These are phyloP conservation scores for Callipepla squamata DNA, from an alignment of 2,113 vertebrate species.

Conservation along the genomic window DNA sequence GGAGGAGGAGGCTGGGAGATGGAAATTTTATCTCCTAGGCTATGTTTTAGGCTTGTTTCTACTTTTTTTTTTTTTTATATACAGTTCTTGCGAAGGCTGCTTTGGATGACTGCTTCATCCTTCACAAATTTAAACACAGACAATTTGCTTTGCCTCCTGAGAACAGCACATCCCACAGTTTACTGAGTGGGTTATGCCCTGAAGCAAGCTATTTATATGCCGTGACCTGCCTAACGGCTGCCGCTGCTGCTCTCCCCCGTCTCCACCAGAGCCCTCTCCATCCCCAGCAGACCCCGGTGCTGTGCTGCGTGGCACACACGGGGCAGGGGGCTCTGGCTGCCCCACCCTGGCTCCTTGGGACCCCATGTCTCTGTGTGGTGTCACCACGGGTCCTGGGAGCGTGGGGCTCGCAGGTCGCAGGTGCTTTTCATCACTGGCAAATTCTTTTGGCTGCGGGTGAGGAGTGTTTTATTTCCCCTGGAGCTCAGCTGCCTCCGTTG, in stretches of 20 bases:
- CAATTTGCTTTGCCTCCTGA: constrained; percentile 63
- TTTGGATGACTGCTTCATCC: constrained; percentile 25
- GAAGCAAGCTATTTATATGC: constrained; percentile 4
- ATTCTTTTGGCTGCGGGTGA: background rate
- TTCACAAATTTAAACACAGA: constrained; percentile 42
- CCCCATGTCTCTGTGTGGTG: too few species aligned
- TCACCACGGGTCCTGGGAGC: background rate
- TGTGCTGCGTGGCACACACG: too few species aligned
- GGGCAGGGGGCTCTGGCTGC: background rate
- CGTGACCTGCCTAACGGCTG: background rate
- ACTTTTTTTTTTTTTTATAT: background rate
- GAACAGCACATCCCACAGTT: constrained; percentile 19
- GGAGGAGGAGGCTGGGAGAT: constrained; percentile 9
- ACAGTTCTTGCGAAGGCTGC: background rate
- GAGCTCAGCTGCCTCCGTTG: background rate
- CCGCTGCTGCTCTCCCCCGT: background rate
- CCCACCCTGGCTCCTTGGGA: background rate
- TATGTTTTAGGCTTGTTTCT: constrained; percentile 40
- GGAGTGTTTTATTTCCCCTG: background rate
- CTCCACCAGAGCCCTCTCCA: background rate
- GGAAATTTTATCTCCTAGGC: constrained; percentile 25
- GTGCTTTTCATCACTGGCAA: background rate
- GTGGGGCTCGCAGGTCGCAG: background rate
- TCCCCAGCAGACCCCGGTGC: background rate
- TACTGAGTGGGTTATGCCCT: constrained; percentile 40